Percentiles rank a stretch among this genome's conserved stretches.
phyloP scores from a whole-genome alignment of 2,113 vertebrate species.

The Anolis carolinensis region DNA sequence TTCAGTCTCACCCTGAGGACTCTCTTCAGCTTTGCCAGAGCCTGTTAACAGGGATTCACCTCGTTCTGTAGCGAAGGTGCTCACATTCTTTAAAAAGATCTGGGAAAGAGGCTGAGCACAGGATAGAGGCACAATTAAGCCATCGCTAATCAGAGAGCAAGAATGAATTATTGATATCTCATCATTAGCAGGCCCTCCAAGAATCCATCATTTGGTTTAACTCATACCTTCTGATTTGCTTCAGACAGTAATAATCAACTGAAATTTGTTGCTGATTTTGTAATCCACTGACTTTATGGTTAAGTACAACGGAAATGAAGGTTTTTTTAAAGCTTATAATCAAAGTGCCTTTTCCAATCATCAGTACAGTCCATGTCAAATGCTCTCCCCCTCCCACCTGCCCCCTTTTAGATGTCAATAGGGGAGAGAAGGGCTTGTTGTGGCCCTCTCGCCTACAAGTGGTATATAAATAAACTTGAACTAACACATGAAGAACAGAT shows the following conservation, averaged over 20 bases:
- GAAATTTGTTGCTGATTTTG: not conserved
- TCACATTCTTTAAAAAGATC: not conserved
- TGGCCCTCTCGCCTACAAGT: not conserved
- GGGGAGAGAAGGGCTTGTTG: not conserved
- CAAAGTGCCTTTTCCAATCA: not conserved
- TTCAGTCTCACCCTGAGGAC: conserved; percentile 14
- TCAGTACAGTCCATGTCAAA: not conserved
- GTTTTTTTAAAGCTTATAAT: not conserved
- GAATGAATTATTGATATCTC: conserved; percentile 17
- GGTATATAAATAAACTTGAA: not conserved
- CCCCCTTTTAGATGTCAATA: not conserved
- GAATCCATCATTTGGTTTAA: not conserved
- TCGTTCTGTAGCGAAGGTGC: not conserved
- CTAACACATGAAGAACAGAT: not conserved
- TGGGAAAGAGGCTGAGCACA: not conserved
- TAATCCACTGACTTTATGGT: not conserved
- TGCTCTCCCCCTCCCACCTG: not conserved
- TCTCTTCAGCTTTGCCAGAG: not conserved
- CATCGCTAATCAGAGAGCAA: conserved; percentile 20
- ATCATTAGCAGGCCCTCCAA: not conserved
- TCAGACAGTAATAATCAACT: conserved; percentile 7
- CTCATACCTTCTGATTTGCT: not conserved
- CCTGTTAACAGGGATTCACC: not conserved
- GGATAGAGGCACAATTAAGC: not conserved
- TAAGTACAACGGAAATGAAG: not conserved